phyloP scores from a whole-genome alignment of 30 jellyfish, hydroid and myxozoan species.

The Hydractinia symbiolongicarpus region DNA sequence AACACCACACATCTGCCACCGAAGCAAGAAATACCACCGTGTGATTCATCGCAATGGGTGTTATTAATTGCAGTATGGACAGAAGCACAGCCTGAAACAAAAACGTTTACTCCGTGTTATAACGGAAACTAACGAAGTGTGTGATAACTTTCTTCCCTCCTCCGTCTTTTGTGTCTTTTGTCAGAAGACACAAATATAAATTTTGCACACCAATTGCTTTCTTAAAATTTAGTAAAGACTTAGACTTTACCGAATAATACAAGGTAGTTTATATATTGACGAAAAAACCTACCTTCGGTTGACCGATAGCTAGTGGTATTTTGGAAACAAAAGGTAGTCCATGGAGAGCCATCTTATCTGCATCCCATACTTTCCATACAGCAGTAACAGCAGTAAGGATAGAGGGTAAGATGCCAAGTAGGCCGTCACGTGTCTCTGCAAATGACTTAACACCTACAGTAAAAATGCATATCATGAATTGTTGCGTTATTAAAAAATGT shows the following conservation, averaged over 20 bases:
- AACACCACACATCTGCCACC: slow-evolving; percentile 87
- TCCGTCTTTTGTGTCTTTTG: no score
- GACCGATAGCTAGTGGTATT: slow-evolving; percentile 62
- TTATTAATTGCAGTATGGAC: slow-evolving; percentile 72
- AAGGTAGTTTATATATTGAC: neutral
- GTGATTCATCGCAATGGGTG: slow-evolving; percentile 93
- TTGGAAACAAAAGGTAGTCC: slow-evolving; percentile 20
- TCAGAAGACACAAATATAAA: no score
- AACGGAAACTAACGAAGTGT: no score
- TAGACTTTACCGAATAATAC: no score
- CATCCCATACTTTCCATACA: slow-evolving; percentile 82
- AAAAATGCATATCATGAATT: neutral
- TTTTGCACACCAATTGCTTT: no score
- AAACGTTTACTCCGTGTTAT: neutral
- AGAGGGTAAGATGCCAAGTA: slow-evolving; percentile 68
- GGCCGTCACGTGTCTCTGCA: slow-evolving; percentile 76
- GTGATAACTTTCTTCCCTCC: no score
- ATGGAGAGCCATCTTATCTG: slow-evolving; percentile 29
- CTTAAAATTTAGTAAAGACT: no score
- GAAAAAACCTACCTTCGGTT: slow-evolving; percentile 48
- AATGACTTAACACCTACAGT: slow-evolving; percentile 54
- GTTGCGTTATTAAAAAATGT: neutral
- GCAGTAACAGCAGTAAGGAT: slow-evolving; percentile 51
- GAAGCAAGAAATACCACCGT: slow-evolving; percentile 88
- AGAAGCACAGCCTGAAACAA: slow-evolving; percentile 57